phyloP scores from a whole-genome alignment of 2,113 vertebrate genomes.

The Grallaria varia region DNA sequence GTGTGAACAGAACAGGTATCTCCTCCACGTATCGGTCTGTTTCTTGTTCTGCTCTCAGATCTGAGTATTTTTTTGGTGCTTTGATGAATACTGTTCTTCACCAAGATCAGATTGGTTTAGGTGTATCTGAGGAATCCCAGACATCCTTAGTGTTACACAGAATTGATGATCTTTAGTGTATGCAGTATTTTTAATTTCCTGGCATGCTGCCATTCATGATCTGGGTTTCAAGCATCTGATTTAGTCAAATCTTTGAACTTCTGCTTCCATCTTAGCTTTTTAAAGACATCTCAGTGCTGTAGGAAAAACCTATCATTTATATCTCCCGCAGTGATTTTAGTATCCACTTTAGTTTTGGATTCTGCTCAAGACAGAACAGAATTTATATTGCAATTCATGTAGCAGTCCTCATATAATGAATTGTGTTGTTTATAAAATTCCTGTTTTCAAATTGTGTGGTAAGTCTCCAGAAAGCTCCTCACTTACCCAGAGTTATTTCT shows the following conservation, averaged over 20 bases:
- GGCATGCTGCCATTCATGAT: not conserved
- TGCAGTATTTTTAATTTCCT: not conserved
- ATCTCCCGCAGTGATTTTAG: not conserved
- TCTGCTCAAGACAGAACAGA: not conserved
- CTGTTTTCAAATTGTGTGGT: conserved; percentile 60
- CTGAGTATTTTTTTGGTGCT: not conserved
- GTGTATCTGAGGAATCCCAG: not conserved
- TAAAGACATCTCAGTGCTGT: not conserved
- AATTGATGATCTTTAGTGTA: not conserved
- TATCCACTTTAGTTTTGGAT: conserved; percentile 39
- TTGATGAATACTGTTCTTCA: not conserved
- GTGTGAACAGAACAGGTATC: not conserved
- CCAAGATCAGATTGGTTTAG: not conserved
- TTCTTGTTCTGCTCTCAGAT: not conserved
- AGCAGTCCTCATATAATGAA: conserved; percentile 41
- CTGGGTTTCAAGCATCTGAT: not conserved
- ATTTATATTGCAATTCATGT: conserved; percentile 38
- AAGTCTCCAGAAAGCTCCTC: conserved; percentile 59
- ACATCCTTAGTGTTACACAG: not conserved
- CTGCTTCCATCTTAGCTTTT: not conserved
- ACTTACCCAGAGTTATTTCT: conserved; percentile 49
- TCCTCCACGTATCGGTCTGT: not conserved
- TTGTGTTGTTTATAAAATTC: conserved; percentile 43
- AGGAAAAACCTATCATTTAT: not conserved
- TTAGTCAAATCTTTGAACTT: not conserved